phyloP scores from a whole-genome alignment of 1,140 invertebrate genomes.

The Sinonovacula constricta region DNA sequence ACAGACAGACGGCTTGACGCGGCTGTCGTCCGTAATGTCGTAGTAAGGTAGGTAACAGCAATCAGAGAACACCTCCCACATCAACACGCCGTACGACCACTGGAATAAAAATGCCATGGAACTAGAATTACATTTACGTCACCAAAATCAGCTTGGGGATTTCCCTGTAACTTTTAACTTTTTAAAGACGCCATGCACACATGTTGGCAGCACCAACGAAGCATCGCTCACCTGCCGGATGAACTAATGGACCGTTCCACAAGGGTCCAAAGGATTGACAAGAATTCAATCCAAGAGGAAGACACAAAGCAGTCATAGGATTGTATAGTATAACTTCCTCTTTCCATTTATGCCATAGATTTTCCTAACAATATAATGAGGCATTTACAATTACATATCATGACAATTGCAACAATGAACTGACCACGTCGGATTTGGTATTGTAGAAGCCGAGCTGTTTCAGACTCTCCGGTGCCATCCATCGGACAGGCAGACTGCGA shows the following conservation, averaged over 20 bases:
- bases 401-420: background rate
- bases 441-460: slow-evolving; percentile 57
- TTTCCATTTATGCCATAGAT: no score
- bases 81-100: slow-evolving; percentile 42
- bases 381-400: background rate
- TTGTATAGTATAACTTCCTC: no score
- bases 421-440: slow-evolving; percentile 65
- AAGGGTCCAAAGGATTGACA: no score
- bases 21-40: slow-evolving; percentile 1
- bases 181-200: no score
- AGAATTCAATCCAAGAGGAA: background rate
- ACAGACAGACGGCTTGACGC: background rate
- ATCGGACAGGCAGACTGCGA: slow-evolving; percentile 57
- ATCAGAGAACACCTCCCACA: slow-evolving; percentile 44
- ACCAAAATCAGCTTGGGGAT: no score
- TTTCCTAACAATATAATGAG: background rate
- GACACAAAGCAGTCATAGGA: background rate
- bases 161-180: no score
- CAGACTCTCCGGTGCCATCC: slow-evolving; percentile 68
- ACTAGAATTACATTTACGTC: no score
- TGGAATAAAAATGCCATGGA: no score
- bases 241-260: no score
- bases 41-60: slow-evolving; percentile 36
- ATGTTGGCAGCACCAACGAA: no score
- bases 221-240: no score